Conservation (phyloP, 2,888 invertebrate genomes). For the Spodoptera picta region DNA sequence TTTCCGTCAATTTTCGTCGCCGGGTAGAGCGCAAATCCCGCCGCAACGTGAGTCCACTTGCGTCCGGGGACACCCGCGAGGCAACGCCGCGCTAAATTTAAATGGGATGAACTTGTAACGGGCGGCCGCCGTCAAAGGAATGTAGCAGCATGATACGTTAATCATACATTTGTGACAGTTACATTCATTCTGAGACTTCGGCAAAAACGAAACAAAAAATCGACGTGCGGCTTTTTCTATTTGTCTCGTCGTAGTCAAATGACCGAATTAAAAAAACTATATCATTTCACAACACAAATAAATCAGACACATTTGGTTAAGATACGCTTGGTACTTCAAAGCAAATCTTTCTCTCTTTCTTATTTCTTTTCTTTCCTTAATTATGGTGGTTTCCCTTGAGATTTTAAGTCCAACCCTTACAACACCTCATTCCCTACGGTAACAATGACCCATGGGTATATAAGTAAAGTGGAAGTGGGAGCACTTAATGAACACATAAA, state of each 20-base stretch:
- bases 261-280: slow-evolving; percentile 34
- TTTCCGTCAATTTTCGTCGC: slow-evolving; percentile 89
- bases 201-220: slow-evolving; percentile 68
- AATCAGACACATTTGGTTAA: neutral
- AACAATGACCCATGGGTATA: slow-evolving; percentile 81
- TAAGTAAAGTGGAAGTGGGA: slow-evolving; percentile 81
- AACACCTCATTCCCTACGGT: slow-evolving; percentile 78
- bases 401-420: slow-evolving; percentile 80
- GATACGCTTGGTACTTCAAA: neutral
- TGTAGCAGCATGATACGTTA: slow-evolving; percentile 82
- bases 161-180: slow-evolving; percentile 87
- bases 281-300: neutral
- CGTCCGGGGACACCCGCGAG: slow-evolving; percentile 68
- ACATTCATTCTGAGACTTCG: slow-evolving; percentile 78
- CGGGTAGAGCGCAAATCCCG: slow-evolving; percentile 86
- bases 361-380: slow-evolving; percentile 33
- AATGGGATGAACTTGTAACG: slow-evolving; percentile 87
- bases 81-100: slow-evolving; percentile 89
- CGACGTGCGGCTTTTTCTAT: slow-evolving; percentile 58
- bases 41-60: slow-evolving; percentile 53
- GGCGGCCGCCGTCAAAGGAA: slow-evolving; percentile 82
- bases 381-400: slow-evolving; percentile 53
- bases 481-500: slow-evolving; percentile 86
- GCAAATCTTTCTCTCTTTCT: slow-evolving; percentile 34
- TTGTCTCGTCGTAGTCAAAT: slow-evolving; percentile 41